These are phyloP conservation scores for Laspeyria flexula DNA, from an alignment of 2,888 invertebrate species.

Conservation along the genomic window DNA sequence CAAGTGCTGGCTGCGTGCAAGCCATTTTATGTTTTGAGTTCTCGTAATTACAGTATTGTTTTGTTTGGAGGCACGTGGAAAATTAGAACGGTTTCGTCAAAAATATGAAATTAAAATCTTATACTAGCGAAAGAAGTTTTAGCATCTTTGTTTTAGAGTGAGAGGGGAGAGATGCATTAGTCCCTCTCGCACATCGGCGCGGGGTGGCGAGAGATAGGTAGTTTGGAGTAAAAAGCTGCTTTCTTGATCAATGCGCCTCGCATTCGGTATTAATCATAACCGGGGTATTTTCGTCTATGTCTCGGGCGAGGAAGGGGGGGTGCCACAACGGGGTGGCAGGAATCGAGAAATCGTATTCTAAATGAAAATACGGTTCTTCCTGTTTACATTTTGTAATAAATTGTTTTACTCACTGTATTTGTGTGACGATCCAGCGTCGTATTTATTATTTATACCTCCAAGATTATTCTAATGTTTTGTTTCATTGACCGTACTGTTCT, in stretches of 20 bases:
- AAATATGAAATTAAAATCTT: conserved; percentile 87
- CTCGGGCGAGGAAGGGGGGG: conserved; percentile 51
- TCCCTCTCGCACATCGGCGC: conserved; percentile 71
- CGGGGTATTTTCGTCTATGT: conserved; percentile 84
- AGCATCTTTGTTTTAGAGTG: conserved; percentile 87
- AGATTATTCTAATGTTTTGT: conserved; percentile 36
- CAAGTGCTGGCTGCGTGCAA: conserved; percentile 61
- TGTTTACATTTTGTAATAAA: conserved; percentile 86
- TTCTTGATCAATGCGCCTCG: conserved; percentile 86
- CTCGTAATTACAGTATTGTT: conserved; percentile 39
- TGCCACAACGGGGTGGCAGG: conserved; percentile 53
- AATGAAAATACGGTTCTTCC: conserved; percentile 86
- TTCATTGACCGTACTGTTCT: conserved; percentile 40
- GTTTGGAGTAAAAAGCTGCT: conserved; percentile 85
- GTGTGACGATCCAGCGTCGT: conserved; percentile 55
- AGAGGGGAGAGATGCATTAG: conserved; percentile 82
- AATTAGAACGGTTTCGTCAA: conserved; percentile 86
- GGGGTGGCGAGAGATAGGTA: conserved; percentile 77
- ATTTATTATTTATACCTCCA: conserved; percentile 64
- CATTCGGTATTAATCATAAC: conserved; percentile 86
- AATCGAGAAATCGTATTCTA: conserved; percentile 82
- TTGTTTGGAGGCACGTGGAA: conserved; percentile 48
- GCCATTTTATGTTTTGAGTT: conserved; percentile 40
- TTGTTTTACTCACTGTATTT: conserved; percentile 81
- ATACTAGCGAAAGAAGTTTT: conserved; percentile 87